These are phyloP conservation scores for Orycteropus afer DNA, from an alignment of 2,113 vertebrate genomes.

Conservation along the genomic window DNA sequence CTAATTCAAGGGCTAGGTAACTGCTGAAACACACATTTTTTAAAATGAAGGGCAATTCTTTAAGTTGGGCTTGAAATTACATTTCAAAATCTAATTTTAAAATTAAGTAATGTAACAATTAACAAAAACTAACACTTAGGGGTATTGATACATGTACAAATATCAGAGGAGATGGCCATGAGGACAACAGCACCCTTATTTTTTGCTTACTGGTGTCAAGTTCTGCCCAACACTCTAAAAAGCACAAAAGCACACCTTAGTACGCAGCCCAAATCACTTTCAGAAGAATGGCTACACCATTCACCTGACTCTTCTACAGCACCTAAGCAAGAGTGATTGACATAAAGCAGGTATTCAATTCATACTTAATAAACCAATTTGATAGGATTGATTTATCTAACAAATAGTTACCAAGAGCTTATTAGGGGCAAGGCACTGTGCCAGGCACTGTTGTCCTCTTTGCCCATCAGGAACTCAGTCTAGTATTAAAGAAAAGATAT, in stretches of 20 bases:
- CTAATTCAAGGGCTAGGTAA: conserved; percentile 7
- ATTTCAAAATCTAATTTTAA: conserved; percentile 38
- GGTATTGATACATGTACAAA: background rate
- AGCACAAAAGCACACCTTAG: background rate
- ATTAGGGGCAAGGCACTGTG: background rate
- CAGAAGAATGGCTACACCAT: conserved; percentile 22
- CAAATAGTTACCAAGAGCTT: conserved; percentile 54
- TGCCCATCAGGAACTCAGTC: conserved; percentile 26
- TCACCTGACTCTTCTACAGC: conserved; percentile 6
- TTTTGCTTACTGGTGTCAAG: conserved; percentile 16
- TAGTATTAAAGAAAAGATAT: conserved; percentile 27
- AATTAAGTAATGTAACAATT: conserved; percentile 13
- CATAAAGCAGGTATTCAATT: conserved; percentile 40
- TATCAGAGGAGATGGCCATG: background rate
- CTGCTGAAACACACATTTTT: background rate
- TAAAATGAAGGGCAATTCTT: background rate
- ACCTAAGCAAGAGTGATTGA: conserved; percentile 33
- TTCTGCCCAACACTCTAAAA: conserved; percentile 25
- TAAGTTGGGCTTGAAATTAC: conserved; percentile 44
- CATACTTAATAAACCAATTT: conserved; percentile 41
- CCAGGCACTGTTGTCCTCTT: background rate
- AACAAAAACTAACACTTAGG: background rate
- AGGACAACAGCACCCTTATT: background rate
- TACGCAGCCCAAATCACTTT: conserved; percentile 46
- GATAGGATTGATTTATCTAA: conserved; percentile 52